A percentile compares a stretch with the other conserved stretches of the same genome.
Evolutionary conservation across 2,113 vertebrate genomes (phyloP).

Genomic region (Verasper variegatus): DNA sequence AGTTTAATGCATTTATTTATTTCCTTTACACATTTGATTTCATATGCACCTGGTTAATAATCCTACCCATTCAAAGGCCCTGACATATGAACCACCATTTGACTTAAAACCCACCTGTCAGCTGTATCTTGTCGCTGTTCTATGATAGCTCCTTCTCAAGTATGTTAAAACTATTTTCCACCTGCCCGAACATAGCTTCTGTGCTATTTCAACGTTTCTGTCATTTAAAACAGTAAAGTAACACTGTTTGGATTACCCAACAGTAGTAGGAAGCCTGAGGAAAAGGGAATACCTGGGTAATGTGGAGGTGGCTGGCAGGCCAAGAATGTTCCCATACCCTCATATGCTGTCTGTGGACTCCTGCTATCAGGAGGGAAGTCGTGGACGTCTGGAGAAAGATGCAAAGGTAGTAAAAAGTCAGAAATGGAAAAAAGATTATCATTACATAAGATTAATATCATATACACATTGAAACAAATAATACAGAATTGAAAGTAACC

Average conservation of each 20-base stretch:
- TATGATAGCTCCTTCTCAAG: too few species aligned
- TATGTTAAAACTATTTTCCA: background rate
- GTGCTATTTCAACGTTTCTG: background rate
- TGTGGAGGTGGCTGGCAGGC: slow-evolving; percentile 93
- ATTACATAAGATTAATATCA: background rate
- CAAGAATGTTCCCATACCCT: slow-evolving; percentile 90
- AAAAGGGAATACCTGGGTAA: slow-evolving; percentile 88
- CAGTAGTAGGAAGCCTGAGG: background rate
- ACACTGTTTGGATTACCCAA: background rate
- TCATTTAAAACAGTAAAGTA: background rate
- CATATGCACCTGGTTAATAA: background rate
- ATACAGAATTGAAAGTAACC: too few species aligned
- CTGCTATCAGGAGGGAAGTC: slow-evolving; percentile 93
- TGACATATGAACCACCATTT: background rate
- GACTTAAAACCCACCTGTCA: background rate
- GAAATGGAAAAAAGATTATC: background rate
- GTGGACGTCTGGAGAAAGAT: slow-evolving; percentile 86
- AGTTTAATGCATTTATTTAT: background rate
- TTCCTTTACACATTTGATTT: background rate
- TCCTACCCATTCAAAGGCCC: background rate
- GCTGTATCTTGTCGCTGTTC: background rate
- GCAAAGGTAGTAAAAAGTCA: background rate
- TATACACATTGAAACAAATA: too few species aligned
- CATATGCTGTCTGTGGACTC: slow-evolving; percentile 88
- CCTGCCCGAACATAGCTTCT: background rate